These are phyloP conservation scores for Zosterops hypoxanthus DNA, from an alignment of 2,113 vertebrate species.

Conservation along the genomic window DNA sequence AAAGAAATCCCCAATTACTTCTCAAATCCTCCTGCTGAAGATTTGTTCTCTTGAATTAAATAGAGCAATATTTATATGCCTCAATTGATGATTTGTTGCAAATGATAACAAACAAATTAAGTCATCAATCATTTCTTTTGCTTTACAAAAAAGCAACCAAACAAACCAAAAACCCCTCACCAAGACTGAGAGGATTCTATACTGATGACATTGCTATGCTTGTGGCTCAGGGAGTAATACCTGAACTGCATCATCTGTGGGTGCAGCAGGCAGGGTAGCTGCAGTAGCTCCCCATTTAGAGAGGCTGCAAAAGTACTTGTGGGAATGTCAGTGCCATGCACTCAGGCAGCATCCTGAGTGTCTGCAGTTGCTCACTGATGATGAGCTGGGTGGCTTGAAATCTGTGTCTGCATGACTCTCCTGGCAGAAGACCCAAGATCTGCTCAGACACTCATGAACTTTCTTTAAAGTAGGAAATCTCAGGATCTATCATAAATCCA, in stretches of 20 bases:
- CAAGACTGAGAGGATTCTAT: background rate
- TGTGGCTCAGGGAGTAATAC: background rate
- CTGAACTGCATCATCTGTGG: background rate
- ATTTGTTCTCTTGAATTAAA: background rate
- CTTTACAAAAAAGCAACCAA: background rate
- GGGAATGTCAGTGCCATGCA: background rate
- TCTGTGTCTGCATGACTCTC: background rate
- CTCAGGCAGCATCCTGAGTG: background rate
- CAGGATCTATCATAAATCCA: background rate
- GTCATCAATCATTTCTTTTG: background rate
- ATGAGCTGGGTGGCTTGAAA: background rate
- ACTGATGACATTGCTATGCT: background rate
- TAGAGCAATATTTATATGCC: background rate
- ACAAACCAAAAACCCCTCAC: background rate
- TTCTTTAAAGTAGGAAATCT: conserved; percentile 5
- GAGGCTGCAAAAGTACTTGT: background rate
- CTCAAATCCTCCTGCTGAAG: background rate
- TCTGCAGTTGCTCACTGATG: background rate
- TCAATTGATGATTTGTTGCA: background rate
- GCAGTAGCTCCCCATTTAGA: accelerated
- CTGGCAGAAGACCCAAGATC: background rate
- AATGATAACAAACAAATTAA: background rate
- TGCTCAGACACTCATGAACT: background rate
- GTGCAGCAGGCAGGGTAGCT: background rate
- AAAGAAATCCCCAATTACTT: background rate